Base-by-base conservation (phyloP, 1,140 invertebrate species). In the Drosophila seguyi region DNA sequence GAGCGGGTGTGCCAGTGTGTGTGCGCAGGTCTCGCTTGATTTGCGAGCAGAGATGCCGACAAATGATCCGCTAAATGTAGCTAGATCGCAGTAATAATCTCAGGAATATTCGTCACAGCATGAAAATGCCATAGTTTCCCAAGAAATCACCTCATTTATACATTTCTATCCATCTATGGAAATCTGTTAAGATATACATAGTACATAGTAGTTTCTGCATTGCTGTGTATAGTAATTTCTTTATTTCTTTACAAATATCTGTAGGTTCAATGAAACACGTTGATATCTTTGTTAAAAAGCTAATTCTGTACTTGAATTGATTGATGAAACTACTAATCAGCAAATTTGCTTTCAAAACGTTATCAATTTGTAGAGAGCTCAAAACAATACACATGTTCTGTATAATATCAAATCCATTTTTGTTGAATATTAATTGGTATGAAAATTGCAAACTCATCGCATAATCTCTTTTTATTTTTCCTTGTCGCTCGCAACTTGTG, bases 11-110 rank as follows among this genome's bases (percentile, higher is more conserved):
- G 14, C 8, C 52, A 22, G 36, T 48, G 34, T 58, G 50, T 48
- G 38, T 34, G 62, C 18, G 66, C 11, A 48, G 25, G 66, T 74
- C 53, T 72, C 68, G 69, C 52, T 72, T 73, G 20, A 73, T 73
- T 73, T 72, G 69, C 52, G 69, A 72, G 53, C 47, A 36, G 66
- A 52, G 65, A 45, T 69, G 61, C 13, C 16, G 44, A 8, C 20
- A 6, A 31, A 55, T 14, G 39, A 66, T 66, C 44, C 59, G 36
- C 25, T 65, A 36, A 69, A 71, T 60, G 20, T 53, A 60, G 55
- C 47, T 38, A 56, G 25, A 39, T 14, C n/a, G 6, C 29, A 52
- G 50, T 53, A 36, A 36, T n/a, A 60, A 13, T 36, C 7, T 6
- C 8, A 16, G 14, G 31, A 39, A 38, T 34, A 25, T 25, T 38